phyloP scores from a whole-genome alignment of 2,888 invertebrate species.

The Lomographa bimaculata region DNA sequence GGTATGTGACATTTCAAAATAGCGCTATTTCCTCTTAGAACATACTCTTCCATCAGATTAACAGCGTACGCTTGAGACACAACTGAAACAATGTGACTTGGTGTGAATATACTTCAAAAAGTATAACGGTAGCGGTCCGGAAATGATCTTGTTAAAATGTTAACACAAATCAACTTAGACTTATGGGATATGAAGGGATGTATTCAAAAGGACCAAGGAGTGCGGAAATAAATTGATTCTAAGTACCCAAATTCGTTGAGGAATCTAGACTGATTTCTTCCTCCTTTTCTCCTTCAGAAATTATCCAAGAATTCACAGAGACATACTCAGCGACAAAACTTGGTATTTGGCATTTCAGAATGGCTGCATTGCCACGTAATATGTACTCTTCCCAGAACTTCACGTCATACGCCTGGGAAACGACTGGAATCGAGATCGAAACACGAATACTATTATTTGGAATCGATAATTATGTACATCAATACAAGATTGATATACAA shows the following conservation, averaged over 20 bases:
- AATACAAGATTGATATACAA: neutral
- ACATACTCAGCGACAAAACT: constrained; percentile 97
- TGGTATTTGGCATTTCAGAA: constrained; percentile 96
- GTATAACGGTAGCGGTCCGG: no score
- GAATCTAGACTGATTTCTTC: constrained; percentile 66
- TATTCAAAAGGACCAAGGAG: constrained; percentile 11
- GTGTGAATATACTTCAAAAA: constrained; percentile 5
- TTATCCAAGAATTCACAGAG: constrained; percentile 92
- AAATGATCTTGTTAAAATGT: no score
- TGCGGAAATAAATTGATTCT: constrained; percentile 1
- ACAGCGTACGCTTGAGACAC: constrained; percentile 95
- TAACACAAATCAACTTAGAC: no score
- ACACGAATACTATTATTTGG: no score
- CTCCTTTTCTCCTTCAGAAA: constrained; percentile 86
- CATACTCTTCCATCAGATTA: constrained; percentile 96
- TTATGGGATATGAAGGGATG: constrained; percentile 6
- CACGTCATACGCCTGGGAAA: constrained; percentile 93
- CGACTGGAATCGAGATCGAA: constrained; percentile 86
- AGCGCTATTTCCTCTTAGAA: constrained; percentile 94
- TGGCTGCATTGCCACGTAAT: constrained; percentile 94
- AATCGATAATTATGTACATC: no score
- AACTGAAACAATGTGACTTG: constrained; percentile 86
- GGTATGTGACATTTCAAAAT: constrained; percentile 97
- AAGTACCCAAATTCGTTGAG: constrained; percentile 63
- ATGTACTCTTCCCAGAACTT: constrained; percentile 97